phyloP scores from a whole-genome alignment of 2,113 vertebrate species.

The mouse (Mus musculus) region DNA sequence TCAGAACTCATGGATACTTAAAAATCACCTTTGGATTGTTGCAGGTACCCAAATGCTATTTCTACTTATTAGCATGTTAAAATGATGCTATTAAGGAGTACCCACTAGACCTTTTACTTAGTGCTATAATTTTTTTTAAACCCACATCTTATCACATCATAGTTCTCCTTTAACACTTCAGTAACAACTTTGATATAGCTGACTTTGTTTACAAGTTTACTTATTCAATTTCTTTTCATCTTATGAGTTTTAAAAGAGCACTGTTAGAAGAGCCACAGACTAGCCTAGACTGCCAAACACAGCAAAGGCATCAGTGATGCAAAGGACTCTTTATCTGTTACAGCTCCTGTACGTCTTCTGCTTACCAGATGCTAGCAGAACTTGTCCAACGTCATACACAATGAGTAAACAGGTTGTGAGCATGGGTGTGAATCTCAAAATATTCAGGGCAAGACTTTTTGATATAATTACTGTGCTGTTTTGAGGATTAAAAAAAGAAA shows the following conservation, averaged over 20 bases:
- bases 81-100: neutral
- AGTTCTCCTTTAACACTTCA: slow-evolving; percentile 14
- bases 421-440: slow-evolving; percentile 46
- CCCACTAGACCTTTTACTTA: neutral
- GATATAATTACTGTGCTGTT: neutral
- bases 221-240: neutral
- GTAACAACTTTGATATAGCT: slow-evolving; percentile 2
- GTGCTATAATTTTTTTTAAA: neutral
- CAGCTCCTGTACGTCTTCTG: neutral
- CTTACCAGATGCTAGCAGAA: neutral
- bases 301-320: neutral
- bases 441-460: neutral
- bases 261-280: neutral
- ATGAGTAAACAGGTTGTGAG: neutral
- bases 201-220: neutral
- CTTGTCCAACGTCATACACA: neutral
- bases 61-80: neutral
- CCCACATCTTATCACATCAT: neutral
- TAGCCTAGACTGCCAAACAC: neutral
- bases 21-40: neutral
- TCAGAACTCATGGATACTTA: slow-evolving; percentile 10
- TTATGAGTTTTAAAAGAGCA: slow-evolving; percentile 33
- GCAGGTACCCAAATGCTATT: neutral
- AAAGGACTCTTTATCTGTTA: neutral
- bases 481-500: slow-evolving; percentile 42